A percentile compares a stretch with the other conserved stretches of the same genome.
Evolutionary conservation across 2,113 vertebrate genomes (phyloP).

Genomic region (Albula glossodonta): DNA sequence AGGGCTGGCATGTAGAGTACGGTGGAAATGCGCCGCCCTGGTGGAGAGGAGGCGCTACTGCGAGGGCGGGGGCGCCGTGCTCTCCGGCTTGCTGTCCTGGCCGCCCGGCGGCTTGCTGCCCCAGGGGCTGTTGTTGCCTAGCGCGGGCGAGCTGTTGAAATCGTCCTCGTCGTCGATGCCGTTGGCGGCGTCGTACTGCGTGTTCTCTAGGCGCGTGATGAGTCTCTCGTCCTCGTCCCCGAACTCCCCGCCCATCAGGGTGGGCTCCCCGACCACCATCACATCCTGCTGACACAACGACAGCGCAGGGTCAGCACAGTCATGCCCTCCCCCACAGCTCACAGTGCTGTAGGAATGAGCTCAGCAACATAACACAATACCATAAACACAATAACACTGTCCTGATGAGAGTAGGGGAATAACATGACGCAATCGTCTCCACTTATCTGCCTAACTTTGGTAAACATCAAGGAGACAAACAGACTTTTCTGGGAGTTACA

Average conservation of each 20-base stretch:
- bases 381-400: no score
- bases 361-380: no score
- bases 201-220: constrained; percentile 91
- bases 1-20: neutral
- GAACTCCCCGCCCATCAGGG: constrained; percentile 68
- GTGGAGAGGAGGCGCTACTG: constrained; percentile 61
- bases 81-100: constrained; percentile 84
- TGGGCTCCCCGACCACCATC: constrained; percentile 90
- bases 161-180: constrained; percentile 88
- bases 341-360: neutral
- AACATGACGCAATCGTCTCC: no score
- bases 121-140: constrained; percentile 84
- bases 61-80: constrained; percentile 78
- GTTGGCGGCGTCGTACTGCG: constrained; percentile 85
- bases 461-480: no score
- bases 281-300: constrained; percentile 79
- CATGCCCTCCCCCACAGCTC: neutral
- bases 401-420: no score
- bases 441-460: no score
- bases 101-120: constrained; percentile 80
- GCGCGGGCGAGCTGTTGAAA: constrained; percentile 83
- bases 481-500: no score
- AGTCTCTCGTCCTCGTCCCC: constrained; percentile 83
- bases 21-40: neutral
- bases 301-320: neutral